Percentiles rank a stretch among this genome's conserved stretches.
These are phyloP conservation scores for Dipus sagitta DNA, from an alignment of 2,797 vertebrate genomes.

Conservation along the genomic window DNA sequence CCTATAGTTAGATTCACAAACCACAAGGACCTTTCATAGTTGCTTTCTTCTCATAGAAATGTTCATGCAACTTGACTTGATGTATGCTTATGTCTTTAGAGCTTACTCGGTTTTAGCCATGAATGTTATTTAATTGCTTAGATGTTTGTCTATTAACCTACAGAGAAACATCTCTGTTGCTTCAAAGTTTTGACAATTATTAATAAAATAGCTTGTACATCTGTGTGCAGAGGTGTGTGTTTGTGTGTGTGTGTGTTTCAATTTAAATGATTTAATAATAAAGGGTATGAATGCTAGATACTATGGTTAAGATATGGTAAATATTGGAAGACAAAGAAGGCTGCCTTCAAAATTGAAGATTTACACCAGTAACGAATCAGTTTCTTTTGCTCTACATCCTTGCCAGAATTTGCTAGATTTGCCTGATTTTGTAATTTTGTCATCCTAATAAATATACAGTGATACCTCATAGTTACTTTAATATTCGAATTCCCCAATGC, in stretches of 20 bases:
- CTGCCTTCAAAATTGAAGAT: background rate
- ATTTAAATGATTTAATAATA: background rate
- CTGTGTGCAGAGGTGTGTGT: background rate
- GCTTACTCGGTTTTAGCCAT: background rate
- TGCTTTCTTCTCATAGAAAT: background rate
- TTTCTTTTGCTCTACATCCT: background rate
- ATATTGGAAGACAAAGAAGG: background rate
- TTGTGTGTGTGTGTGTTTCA: background rate
- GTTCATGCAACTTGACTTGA: background rate
- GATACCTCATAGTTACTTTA: background rate
- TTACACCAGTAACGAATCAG: background rate
- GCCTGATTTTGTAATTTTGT: background rate
- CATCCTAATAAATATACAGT: background rate
- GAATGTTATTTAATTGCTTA: background rate
- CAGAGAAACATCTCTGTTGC: background rate
- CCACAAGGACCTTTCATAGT: background rate
- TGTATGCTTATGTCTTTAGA: background rate
- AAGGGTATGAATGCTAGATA: background rate
- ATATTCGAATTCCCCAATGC: background rate
- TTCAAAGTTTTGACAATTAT: background rate
- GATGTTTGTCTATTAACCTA: background rate
- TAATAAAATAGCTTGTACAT: background rate
- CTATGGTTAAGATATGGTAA: background rate
- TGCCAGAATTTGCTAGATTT: background rate
- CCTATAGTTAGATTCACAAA: background rate